Conservation (phyloP, 92 coral and sea anemone species). For the Siderastrea radians region DNA sequence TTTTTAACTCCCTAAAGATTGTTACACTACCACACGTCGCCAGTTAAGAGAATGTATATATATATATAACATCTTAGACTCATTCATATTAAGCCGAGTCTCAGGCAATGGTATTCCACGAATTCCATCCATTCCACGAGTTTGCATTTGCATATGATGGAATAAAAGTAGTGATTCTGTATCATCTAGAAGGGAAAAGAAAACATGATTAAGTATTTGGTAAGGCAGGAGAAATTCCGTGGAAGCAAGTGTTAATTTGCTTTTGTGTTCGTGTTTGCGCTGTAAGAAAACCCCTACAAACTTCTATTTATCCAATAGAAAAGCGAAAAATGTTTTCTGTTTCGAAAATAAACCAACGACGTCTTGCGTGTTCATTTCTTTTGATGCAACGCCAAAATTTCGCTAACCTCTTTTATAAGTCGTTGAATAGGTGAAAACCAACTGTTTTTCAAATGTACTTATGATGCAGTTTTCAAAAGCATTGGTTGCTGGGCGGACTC, state of each 20-base stretch:
- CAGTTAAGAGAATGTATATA: too few species aligned
- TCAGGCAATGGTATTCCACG: too few species aligned
- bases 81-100: too few species aligned
- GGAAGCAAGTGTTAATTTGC: neutral
- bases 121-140: too few species aligned
- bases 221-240: neutral
- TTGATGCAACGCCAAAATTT: neutral
- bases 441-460: neutral
- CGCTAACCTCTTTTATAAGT: neutral
- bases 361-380: too few species aligned
- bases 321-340: too few species aligned
- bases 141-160: too few species aligned
- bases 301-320: too few species aligned
- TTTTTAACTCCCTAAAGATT: neutral
- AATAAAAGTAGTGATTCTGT: too few species aligned
- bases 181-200: neutral
- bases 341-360: too few species aligned
- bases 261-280: neutral
- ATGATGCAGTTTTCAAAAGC: constrained; percentile 85
- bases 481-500: constrained; percentile 97
- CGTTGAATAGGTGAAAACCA: too few species aligned
- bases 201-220: neutral
- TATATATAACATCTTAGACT: too few species aligned
- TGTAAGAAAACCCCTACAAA: neutral
- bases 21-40: neutral